phyloP scores from a whole-genome alignment of 1,140 invertebrate genomes.

The Anagrus nilaparvatae region DNA sequence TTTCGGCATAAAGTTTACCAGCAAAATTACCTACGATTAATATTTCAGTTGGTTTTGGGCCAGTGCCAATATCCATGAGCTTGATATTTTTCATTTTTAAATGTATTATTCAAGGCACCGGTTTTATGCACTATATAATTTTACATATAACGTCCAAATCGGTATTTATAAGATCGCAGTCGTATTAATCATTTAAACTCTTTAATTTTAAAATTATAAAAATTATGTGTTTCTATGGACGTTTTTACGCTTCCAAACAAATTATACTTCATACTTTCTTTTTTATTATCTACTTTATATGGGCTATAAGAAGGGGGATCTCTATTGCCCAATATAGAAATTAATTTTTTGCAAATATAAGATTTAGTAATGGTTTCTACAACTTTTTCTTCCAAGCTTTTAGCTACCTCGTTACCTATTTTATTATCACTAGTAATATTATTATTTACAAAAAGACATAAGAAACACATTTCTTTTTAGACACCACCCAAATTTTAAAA shows the following conservation, averaged over 20 bases:
- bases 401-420: too few species aligned
- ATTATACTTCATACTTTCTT: slow-evolving; percentile 7
- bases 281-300: too few species aligned
- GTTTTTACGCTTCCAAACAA: slow-evolving; percentile 16
- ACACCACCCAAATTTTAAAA: too few species aligned
- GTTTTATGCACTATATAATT: slow-evolving; percentile 6
- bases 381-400: too few species aligned
- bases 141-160: slow-evolving; percentile 10
- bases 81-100: slow-evolving; percentile 11
- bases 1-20: background rate
- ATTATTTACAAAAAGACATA: too few species aligned
- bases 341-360: slow-evolving; percentile 17
- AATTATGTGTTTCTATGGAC: slow-evolving; percentile 5
- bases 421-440: too few species aligned
- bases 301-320: too few species aligned
- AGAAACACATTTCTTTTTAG: too few species aligned
- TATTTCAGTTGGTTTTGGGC: slow-evolving; percentile 3
- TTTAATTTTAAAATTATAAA: slow-evolving; percentile 14
- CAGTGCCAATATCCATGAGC: slow-evolving; percentile 12
- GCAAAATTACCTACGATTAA: slow-evolving; percentile 5
- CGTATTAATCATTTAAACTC: slow-evolving; percentile 11
- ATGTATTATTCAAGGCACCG: slow-evolving; percentile 10
- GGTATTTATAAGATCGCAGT: too few species aligned
- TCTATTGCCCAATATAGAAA: slow-evolving; percentile 12
- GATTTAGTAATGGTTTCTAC: too few species aligned